A percentile compares a stretch with the other conserved stretches of the same genome.
Evolutionary conservation across 2,888 invertebrate genomes (phyloP).

Genomic region (Gandaritis pyraliata): DNA sequence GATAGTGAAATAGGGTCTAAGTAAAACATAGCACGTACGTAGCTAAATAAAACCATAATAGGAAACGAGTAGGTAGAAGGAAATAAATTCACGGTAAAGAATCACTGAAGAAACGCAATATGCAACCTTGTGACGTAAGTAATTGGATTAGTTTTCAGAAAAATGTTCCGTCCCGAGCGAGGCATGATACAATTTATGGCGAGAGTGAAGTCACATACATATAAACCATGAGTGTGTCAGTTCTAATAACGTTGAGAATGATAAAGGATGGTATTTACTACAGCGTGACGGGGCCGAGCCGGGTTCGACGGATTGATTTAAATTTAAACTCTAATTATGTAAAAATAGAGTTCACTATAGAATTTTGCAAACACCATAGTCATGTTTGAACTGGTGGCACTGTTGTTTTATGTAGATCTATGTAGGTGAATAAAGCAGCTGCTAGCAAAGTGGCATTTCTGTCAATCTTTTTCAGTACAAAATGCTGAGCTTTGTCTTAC

Average conservation of each 20-base stretch:
- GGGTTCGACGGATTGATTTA: no score
- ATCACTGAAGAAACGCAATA: slow-evolving; percentile 7
- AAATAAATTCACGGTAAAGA: neutral
- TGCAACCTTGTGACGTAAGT: slow-evolving; percentile 1
- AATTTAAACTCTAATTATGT: no score
- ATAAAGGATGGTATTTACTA: neutral
- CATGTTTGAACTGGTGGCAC: no score
- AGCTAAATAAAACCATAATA: neutral
- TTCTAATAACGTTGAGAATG: slow-evolving; percentile 13
- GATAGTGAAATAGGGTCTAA: no score
- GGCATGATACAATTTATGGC: slow-evolving; percentile 13
- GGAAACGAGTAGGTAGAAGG: neutral
- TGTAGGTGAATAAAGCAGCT: no score
- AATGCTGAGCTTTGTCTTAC: no score
- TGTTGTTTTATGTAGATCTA: no score
- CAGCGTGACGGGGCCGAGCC: no score
- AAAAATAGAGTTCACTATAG: no score
- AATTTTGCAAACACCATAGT: no score
- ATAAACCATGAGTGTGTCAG: slow-evolving; percentile 19
- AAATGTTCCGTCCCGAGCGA: slow-evolving; percentile 1
- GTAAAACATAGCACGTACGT: neutral
- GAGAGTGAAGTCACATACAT: slow-evolving; percentile 2
- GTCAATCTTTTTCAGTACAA: no score
- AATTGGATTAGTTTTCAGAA: slow-evolving; percentile 22
- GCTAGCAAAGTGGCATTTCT: no score